Base-by-base conservation (phyloP, 92 coral and sea anemone genomes). In the Phenganax subtilis region DNA sequence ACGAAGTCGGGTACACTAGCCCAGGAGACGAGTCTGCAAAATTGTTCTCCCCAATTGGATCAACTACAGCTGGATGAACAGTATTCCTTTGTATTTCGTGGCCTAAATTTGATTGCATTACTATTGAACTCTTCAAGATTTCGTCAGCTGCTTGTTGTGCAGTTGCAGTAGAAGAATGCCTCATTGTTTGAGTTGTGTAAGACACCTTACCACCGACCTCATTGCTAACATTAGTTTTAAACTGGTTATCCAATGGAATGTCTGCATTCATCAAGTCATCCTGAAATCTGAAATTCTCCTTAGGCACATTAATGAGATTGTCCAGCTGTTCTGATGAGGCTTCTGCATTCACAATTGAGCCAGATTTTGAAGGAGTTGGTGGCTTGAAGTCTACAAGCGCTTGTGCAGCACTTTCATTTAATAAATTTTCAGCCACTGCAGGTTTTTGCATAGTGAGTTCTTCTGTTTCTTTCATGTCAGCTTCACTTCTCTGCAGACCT, bases 381-480 rank as follows among this genome's bases (percentile, higher is more conserved):
- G 69, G 71, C 66, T 91, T 92, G 79, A 96, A 90, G 77, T 93
- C 90, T 10, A 92, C 91, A 28, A 96, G 86, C 3, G 99, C 93
- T 76, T 96, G 93, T 3, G 99, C 99, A 0, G 99, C 99, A 20
- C 25, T 20, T 20, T 20, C 25, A 29, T 96, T 90, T 10, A 93
- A 87, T 28, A 91, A 86, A 44, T 89, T 89, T 76, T 84, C 92
- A 63, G 88, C 91, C 29, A 83, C 89, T 61, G 81, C 83, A 14
- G 71, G 37, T 62, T 84, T 83, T 14, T 75, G 72, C 51, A 47
- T 55, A 12, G 20, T 61, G 17, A 25, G 58, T 59, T 53, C 31
- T 53, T 58, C 75, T 54, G 12, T 81, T 9, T 72, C 65, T 29
- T 51, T 28, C n/a, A 47, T 16, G 28, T 37, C 57, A 56, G 83